Evolutionary conservation across 2,113 vertebrate genomes (phyloP).

Genomic region (Phoenicopterus ruber): DNA sequence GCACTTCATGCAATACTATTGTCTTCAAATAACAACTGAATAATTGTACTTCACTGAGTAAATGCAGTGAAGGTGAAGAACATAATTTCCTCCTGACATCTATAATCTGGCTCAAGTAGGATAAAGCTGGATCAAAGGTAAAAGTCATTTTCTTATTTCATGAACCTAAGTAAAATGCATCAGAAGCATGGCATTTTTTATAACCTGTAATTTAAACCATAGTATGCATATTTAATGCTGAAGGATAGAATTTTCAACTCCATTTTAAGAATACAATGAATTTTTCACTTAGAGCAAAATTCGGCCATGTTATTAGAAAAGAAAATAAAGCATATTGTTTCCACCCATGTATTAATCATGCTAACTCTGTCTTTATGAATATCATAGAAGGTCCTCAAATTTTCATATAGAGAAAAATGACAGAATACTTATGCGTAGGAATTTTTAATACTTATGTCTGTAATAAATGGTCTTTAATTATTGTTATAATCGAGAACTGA

Average conservation of each 20-base stretch:
- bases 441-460: not conserved
- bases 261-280: not conserved
- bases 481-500: not conserved
- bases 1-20: not conserved
- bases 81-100: not conserved
- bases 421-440: not conserved
- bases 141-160: not conserved
- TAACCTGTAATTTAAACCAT: not conserved
- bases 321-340: not conserved
- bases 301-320: not conserved
- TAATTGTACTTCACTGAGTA: not conserved
- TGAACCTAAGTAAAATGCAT: not conserved
- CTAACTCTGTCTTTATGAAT: not conserved
- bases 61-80: not conserved
- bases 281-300: not conserved
- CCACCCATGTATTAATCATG: not conserved
- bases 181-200: not conserved
- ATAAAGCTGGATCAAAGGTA: not conserved
- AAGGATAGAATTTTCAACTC: not conserved
- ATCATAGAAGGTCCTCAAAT: not conserved
- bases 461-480: not conserved
- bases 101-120: not conserved
- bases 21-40: not conserved
- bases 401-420: not conserved
- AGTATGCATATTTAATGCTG: not conserved